These are phyloP conservation scores for Tolmerus cingulatus DNA, from an alignment of 2,888 invertebrate genomes.

Conservation along the genomic window DNA sequence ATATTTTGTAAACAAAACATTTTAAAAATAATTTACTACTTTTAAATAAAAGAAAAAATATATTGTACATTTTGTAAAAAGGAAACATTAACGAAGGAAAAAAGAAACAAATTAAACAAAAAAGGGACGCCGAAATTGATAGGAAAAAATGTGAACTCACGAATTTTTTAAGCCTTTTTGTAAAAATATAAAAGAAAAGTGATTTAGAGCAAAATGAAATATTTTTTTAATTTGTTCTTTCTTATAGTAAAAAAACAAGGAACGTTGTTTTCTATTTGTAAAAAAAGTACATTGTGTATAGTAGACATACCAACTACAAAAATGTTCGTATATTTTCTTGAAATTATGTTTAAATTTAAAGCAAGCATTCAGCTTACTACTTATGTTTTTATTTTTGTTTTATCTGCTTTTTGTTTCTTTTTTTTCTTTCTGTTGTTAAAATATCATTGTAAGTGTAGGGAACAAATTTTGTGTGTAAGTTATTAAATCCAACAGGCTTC, in stretches of 20 bases:
- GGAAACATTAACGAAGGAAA: not conserved
- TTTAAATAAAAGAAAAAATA: not conserved
- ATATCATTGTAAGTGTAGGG: not conserved
- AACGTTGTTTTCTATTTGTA: not conserved
- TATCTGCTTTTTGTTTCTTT: not conserved
- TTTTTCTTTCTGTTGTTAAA: not conserved
- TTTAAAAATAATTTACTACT: not conserved
- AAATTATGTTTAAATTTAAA: not conserved
- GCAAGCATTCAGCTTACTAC: not conserved
- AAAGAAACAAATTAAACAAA: not conserved
- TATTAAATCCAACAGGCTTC: too few species aligned
- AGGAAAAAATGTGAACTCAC: not conserved
- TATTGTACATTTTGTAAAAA: conserved; percentile 34
- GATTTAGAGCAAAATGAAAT: not conserved
- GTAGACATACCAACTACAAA: not conserved
- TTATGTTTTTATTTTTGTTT: not conserved
- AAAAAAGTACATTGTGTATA: not conserved
- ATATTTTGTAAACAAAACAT: conserved; percentile 1
- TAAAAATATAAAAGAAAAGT: not conserved
- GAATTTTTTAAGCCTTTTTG: conserved; percentile 10
- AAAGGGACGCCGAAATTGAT: not conserved
- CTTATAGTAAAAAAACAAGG: not conserved
- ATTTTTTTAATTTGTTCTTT: not conserved
- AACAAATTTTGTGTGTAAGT: not conserved
- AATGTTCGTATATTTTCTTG: not conserved